phyloP scores from a whole-genome alignment of 30 jellyfish, hydroid and myxozoan genomes.

The Clytia hemisphaerica region DNA sequence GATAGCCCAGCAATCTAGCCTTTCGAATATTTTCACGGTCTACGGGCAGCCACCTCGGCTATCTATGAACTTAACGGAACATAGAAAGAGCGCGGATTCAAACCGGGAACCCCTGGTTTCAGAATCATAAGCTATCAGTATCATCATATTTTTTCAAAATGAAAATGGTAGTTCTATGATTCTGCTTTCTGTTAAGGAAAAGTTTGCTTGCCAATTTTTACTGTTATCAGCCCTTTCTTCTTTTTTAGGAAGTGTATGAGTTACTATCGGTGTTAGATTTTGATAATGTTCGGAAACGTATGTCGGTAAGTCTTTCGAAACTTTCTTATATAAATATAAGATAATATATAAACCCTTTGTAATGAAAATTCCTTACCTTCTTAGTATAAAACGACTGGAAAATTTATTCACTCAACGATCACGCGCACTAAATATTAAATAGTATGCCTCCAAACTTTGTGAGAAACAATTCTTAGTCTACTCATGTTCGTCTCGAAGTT shows the following conservation, averaged over 20 bases:
- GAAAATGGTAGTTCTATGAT: background rate
- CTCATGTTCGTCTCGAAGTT: too few relatives aligned
- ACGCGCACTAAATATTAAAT: background rate
- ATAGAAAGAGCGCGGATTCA: too few relatives aligned
- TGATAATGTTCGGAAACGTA: slow-evolving; percentile 86
- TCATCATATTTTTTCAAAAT: background rate
- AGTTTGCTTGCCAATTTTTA: background rate
- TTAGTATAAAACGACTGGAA: too few relatives aligned
- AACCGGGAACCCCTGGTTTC: too few relatives aligned
- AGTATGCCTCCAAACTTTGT: too few relatives aligned
- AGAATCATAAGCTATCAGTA: background rate
- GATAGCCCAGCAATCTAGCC: too few relatives aligned
- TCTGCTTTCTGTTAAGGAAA: too few relatives aligned
- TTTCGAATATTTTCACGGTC: too few relatives aligned
- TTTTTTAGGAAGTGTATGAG: slow-evolving; percentile 61
- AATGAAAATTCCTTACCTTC: background rate
- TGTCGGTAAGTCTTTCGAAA: slow-evolving; percentile 69
- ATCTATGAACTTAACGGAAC: too few relatives aligned
- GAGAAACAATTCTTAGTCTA: too few relatives aligned
- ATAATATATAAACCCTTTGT: too few relatives aligned
- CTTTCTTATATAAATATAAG: background rate
- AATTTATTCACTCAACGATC: background rate
- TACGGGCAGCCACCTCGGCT: too few relatives aligned
- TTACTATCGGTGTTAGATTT: slow-evolving; percentile 70
- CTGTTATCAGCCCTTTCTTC: background rate